Base-by-base conservation (phyloP, 2,113 vertebrate species). In the Salminus brasiliensis region DNA sequence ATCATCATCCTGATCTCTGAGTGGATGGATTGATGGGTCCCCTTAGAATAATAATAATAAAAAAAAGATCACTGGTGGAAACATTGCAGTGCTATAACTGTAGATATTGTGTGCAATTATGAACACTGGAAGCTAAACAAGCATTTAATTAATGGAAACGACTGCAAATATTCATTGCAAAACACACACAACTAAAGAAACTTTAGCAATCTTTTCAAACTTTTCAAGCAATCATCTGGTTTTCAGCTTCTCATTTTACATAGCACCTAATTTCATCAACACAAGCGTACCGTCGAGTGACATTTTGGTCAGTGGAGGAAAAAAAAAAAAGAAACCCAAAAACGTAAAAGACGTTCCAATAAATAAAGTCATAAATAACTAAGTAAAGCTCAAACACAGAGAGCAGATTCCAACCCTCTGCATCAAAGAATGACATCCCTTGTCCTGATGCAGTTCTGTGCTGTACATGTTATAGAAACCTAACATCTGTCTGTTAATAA, bases 231-330 rank as follows among this genome's bases (percentile, higher is more conserved):
- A 66, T 39, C 34, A 66, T 55, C 30, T 57, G 49, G 47, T 59
- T 47, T 76, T 66, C 30, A 65, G 27, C 23, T 41, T 66, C 39
- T 27, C 21, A 45, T 70, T 74, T 76, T 53, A 71, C 27, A 27
- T 4, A 57, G 57, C 65, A 76, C 43, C 36, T 39, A 39, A n/a
- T 29, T 71, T 63, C 36, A 81, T 16, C 45, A 57, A 81, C 59
- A 57, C 57, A 18, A 43, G 29, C 55, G 45, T 74, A 57, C 30
- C 47, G 52, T 62, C 57, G n/a, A 41, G 32, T 52, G 30, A 49
- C 12, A 32, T 41, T 80, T 80, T 71, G 73, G 74, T 82, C 59
- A 72, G 49, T 47, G 68, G 34, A 23, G n/a, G n/a, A n/a, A n/a
- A n/a, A n/a, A n/a, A n/a, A n/a, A n/a, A n/a, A n/a, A n/a, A 66